Evolutionary conservation across 2,888 invertebrate species (phyloP), one percentile per base, ranked within the genome.

Genomic region (Elmis aenea): DNA sequence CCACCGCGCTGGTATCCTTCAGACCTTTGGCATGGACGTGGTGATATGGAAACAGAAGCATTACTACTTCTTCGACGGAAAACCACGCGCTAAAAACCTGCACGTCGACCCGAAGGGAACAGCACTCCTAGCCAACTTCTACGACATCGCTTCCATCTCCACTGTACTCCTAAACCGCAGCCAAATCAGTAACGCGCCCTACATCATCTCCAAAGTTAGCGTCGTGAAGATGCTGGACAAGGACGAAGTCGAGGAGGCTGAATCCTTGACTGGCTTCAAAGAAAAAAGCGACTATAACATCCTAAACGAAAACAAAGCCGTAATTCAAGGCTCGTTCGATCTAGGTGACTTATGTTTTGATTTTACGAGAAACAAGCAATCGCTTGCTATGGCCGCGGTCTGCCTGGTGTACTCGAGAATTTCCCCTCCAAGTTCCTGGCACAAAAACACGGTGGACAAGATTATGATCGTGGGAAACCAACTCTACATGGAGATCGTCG

Each of bases 21-120:
- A 62, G 42, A 62, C 66, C 0, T 50, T 59, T 10, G 54, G 58
- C n/a, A 32, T 59, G 5, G 73, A 73, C 57, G 55, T 77, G 8
- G 70, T 72, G 0, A 71, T 78, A 46, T 77, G 77, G 80, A 75
- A 74, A 48, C 73, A 67, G 27, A 68, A 75, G 27, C 70, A 73
- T 42, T 81, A 67, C 55, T 79, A 77, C 42, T 71, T 83, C 46
- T 82, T 81, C 51, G 82, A 82, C 58, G 76, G 79, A 1, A 75
- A 70, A 10, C 74, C 76, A 1, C 66, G 78, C 49, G 73, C 73
- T 26, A 66, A 71, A 1, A 70, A 71, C 48, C 69, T 75, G 1
- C 73, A 64, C 45, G 68, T 72, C 1, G 73, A 74, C 45, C 71
- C 63, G 16, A 53, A 66, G 1, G 81, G 81, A 0, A 69, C 67